Percentiles rank a stretch among this genome's conserved stretches.
phyloP scores from a whole-genome alignment of 2,797 vertebrate genomes.

The Amphiprion clarkii region DNA sequence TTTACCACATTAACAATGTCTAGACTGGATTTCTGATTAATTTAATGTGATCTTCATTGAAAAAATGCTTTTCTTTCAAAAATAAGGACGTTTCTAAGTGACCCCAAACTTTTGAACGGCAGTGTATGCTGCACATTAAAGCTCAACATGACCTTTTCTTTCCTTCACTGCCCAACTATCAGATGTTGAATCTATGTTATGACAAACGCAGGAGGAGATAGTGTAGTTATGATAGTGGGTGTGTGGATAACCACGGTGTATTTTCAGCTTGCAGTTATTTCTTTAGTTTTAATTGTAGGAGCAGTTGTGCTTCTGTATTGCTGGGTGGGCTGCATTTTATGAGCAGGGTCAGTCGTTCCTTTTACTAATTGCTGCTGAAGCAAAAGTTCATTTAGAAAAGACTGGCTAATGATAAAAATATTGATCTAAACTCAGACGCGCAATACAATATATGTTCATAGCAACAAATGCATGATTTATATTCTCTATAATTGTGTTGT shows the following conservation, averaged over 20 bases:
- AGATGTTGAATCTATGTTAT: conserved; percentile 22
- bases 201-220: conserved; percentile 22
- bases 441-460: neutral
- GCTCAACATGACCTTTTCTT: neutral
- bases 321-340: conserved; percentile 16
- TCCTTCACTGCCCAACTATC: conserved; percentile 24
- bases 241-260: conserved; percentile 2
- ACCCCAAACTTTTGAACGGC: too few relatives aligned
- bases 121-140: too few relatives aligned
- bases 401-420: neutral
- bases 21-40: too few relatives aligned
- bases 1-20: too few relatives aligned
- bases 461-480: neutral
- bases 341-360: neutral
- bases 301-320: conserved; percentile 12
- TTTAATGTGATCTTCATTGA: too few relatives aligned
- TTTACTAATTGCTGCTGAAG: neutral
- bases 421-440: neutral
- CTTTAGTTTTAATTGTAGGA: conserved; percentile 15
- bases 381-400: neutral
- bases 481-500: neutral
- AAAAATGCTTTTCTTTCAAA: too few relatives aligned
- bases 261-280: conserved; percentile 23
- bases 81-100: too few relatives aligned
- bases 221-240: conserved; percentile 21